These are phyloP conservation scores for Ageneiosus marmoratus DNA, from an alignment of 2,113 vertebrate genomes.

Conservation along the genomic window DNA sequence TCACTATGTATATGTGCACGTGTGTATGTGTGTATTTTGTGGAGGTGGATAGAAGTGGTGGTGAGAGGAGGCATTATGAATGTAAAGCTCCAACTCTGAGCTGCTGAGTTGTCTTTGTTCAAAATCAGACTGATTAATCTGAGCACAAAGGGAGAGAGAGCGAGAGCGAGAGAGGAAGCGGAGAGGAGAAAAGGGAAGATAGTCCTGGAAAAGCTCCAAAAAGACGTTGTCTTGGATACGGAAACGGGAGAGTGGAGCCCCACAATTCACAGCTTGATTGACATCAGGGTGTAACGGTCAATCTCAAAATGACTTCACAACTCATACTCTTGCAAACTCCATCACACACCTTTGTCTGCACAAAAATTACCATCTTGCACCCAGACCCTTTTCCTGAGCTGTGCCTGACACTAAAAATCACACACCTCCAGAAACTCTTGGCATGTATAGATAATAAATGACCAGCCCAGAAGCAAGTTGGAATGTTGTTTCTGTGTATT, in stretches of 20 bases:
- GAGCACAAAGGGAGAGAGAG: conserved; percentile 46
- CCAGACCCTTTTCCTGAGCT: conserved; percentile 33
- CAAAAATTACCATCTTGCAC: conserved; percentile 41
- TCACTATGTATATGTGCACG: conserved; percentile 33
- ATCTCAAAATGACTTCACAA: conserved; percentile 54
- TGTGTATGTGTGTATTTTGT: conserved; percentile 39
- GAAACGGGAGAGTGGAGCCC: conserved; percentile 67
- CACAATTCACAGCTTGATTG: conserved; percentile 69
- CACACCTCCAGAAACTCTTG: conserved; percentile 38
- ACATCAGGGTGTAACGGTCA: conserved; percentile 63
- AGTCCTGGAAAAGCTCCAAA: conserved; percentile 63
- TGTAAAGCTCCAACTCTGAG: conserved; percentile 48
- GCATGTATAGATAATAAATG: conserved; percentile 31
- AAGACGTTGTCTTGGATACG: conserved; percentile 66
- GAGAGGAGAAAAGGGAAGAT: conserved; percentile 45
- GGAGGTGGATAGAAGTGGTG: conserved; percentile 34
- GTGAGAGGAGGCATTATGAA: conserved; percentile 44
- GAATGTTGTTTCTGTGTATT: conserved; percentile 12
- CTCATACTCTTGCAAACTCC: conserved; percentile 57
- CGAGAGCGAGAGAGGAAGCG: conserved; percentile 37
- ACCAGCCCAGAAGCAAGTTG: conserved; percentile 19
- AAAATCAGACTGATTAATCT: conserved; percentile 46
- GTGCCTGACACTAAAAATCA: conserved; percentile 19
- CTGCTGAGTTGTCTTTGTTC: conserved; percentile 51
- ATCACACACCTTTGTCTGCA: conserved; percentile 48